Evolutionary conservation across 2,113 vertebrate species (phyloP).

Genomic region (Pterocles orientalis): DNA sequence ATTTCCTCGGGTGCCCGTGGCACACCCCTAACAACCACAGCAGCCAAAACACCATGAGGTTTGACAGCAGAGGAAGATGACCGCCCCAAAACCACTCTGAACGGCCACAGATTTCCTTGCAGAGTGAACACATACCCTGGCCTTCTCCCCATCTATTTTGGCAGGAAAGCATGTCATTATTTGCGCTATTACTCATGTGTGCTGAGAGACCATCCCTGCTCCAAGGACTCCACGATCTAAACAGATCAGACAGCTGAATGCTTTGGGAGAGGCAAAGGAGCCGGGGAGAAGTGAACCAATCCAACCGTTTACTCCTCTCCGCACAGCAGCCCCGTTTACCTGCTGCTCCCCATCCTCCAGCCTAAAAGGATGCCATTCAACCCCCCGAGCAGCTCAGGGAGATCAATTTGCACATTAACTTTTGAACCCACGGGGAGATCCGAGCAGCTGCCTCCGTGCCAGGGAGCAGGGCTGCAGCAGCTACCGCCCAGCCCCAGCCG

Average conservation of each 20-base stretch:
- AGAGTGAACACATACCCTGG: background rate
- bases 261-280: background rate
- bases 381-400: background rate
- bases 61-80: background rate
- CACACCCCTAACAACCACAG: background rate
- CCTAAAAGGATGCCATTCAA: background rate
- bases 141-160: background rate
- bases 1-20: background rate
- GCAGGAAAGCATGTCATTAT: background rate
- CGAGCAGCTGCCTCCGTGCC: background rate
- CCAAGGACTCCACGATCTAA: background rate
- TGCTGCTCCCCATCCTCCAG: background rate
- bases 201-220: background rate
- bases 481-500: background rate
- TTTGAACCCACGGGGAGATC: background rate
- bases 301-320: background rate
- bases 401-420: slow-evolving; percentile 23
- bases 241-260: background rate
- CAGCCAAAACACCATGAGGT: background rate
- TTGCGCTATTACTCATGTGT: background rate
- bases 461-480: background rate
- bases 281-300: background rate
- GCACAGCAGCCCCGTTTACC: background rate
- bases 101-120: background rate
- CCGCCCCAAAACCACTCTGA: background rate